Base-by-base conservation (phyloP, 2,888 invertebrate species). In the Leucoma salicis region DNA sequence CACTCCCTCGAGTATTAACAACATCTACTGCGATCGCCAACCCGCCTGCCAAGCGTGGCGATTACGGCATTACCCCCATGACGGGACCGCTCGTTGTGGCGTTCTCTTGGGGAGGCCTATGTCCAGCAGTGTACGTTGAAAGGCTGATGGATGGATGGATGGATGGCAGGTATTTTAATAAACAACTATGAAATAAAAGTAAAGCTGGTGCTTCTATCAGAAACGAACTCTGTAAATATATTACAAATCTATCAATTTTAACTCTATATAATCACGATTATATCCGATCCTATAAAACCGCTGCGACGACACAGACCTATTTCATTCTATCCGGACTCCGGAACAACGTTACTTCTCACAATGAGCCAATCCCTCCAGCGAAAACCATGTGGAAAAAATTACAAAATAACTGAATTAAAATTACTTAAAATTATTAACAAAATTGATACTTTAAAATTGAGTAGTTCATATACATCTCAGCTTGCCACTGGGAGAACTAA, bases 331-430 rank as follows among this genome's bases (percentile, higher is more conserved):
- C 43, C 31, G 16, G 42, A 21, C 21, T 21, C 6, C 21, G 44
- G 35, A 38, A 8, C 49, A 25, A n/a, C 29, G 14, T 21, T 39
- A 39, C 44, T 32, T 25, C 35, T 15, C 37, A 67, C 65, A 46
- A 85, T 84, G 85, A 70, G 49, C 39, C 60, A 58, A 29, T 51
- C 57, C n/a, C 28, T 34, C 0, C 63, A 57, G 8, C 43, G 54
- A 0, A 86, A 82, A 62, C 48, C 61, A 2, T 74, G 72, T 25
- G 80, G 83, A 0, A 86, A 84, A 59, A 84, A 78, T 53, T 40
- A 69, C 2, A 89, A 87, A 78, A 53, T 59, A 0, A 82, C 83
- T 0, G 86, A 88, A 61, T 35, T 72, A 2, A 86, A 82, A 73
- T 28, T 88, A 2, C 48, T 62, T 2, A 85, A 81, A 66, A 81